These are phyloP conservation scores for Apostichopus japonicus DNA, from an alignment of 35 echinoderm and acorn worm species.

Conservation along the genomic window DNA sequence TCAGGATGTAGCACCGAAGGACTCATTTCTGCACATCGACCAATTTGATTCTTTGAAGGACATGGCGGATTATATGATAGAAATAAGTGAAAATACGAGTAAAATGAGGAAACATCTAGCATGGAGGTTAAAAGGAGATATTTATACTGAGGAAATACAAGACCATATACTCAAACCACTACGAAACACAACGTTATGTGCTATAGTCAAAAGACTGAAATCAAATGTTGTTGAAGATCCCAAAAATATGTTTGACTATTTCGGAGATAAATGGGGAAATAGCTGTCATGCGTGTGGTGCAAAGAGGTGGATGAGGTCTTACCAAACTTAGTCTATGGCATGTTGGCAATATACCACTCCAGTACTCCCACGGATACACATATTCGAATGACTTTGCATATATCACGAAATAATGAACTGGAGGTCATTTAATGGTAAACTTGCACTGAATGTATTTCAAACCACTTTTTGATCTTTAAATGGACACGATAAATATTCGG, in stretches of 20 bases:
- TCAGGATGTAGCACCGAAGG: conserved; percentile 12
- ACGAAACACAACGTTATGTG: conserved; percentile 34
- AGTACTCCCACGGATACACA: too few species aligned
- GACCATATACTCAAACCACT: conserved; percentile 54
- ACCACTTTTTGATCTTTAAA: too few species aligned
- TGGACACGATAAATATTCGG: too few species aligned
- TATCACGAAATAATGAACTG: too few species aligned
- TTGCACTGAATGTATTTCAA: too few species aligned
- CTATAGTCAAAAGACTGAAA: conserved; percentile 5
- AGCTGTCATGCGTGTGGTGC: conserved; percentile 24
- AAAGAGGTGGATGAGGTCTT: conserved; percentile 40
- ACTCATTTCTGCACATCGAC: conserved; percentile 47
- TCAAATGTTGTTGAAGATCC: background rate
- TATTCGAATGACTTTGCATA: too few species aligned
- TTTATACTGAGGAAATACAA: conserved; percentile 19
- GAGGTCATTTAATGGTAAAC: too few species aligned
- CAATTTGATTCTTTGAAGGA: conserved; percentile 52
- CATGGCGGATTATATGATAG: conserved; percentile 27
- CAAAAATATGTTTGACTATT: conserved; percentile 13
- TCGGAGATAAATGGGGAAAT: conserved; percentile 17
- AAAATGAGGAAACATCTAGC: conserved; percentile 24
- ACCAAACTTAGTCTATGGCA: background rate
- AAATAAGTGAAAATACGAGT: conserved; percentile 8
- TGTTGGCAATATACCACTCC: too few species aligned
- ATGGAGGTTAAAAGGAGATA: conserved; percentile 28